Percentiles rank a stretch among this genome's conserved stretches.
Conservation (phyloP, 1,140 invertebrate species). For the Diploscapter pachys region DNA sequence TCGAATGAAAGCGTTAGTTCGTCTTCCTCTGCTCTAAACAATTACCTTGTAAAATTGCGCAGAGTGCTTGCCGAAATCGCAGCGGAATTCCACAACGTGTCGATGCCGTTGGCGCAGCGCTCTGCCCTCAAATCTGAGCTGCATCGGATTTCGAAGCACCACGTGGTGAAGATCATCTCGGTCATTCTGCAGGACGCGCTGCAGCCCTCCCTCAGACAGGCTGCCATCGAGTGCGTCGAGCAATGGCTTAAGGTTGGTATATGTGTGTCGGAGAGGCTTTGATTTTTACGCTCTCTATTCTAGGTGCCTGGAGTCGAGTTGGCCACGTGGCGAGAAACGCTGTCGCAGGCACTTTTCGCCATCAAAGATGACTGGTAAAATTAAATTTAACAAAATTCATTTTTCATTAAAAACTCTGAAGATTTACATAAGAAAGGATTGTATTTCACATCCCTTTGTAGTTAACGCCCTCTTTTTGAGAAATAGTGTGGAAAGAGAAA, state of each 20-base stretch:
- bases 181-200: not conserved
- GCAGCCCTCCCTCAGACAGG: constrained; percentile 13
- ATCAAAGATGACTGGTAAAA: constrained; percentile 13
- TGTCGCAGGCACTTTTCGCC: constrained; percentile 9
- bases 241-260: not conserved
- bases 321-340: constrained; percentile 4
- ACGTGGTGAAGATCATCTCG: not conserved
- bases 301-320: constrained; percentile 17
- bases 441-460: not conserved
- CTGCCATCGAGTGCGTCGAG: constrained; percentile 27
- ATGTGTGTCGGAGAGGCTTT: no score
- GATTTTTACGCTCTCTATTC: not conserved
- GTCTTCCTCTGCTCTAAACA: no score
- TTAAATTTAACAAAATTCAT: no score
- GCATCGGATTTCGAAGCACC: constrained; percentile 13
- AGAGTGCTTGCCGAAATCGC: constrained; percentile 23
- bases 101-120: constrained; percentile 21
- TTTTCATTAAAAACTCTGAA: no score
- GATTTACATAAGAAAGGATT: no score
- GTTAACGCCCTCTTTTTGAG: not conserved
- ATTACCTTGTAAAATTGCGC: no score
- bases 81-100: constrained; percentile 19
- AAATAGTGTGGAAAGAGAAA: not conserved
- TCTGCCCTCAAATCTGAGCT: constrained; percentile 20
- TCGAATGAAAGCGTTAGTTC: no score